These are phyloP conservation scores for Oreochromis mossambicus DNA, from an alignment of 2,797 vertebrate species.

Conservation along the genomic window DNA sequence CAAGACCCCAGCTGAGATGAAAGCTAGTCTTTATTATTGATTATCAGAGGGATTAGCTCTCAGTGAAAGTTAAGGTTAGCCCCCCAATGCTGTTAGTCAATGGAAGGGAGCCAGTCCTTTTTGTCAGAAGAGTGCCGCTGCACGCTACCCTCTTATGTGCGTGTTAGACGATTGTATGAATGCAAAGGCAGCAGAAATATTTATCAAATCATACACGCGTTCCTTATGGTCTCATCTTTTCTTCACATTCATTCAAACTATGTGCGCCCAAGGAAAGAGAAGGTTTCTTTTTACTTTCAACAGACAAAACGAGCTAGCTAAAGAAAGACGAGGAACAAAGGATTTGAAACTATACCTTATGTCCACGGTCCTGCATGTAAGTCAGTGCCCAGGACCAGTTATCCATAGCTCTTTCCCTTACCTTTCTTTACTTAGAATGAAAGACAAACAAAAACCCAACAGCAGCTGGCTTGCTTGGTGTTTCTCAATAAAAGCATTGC, in stretches of 20 bases:
- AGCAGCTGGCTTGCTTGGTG: slow-evolving; percentile 66
- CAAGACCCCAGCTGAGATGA: slow-evolving; percentile 58
- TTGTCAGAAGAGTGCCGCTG: slow-evolving; percentile 48
- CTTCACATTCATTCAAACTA: not conserved
- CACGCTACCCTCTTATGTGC: slow-evolving; percentile 48
- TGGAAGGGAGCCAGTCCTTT: slow-evolving; percentile 24
- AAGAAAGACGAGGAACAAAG: slow-evolving; percentile 55
- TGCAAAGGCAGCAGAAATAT: not conserved
- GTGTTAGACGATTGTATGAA: slow-evolving; percentile 9
- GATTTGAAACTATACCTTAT: slow-evolving; percentile 57
- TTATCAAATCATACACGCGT: slow-evolving; percentile 16
- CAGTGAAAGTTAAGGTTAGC: slow-evolving; percentile 61
- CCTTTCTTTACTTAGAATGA: slow-evolving; percentile 61
- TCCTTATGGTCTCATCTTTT: not conserved
- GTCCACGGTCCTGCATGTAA: slow-evolving; percentile 60
- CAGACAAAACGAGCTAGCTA: slow-evolving; percentile 26
- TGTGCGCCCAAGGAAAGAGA: not conserved
- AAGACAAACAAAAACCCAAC: slow-evolving; percentile 71
- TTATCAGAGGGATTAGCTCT: slow-evolving; percentile 70
- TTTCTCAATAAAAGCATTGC: slow-evolving; percentile 51
- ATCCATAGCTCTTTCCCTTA: slow-evolving; percentile 50
- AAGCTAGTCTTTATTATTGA: slow-evolving; percentile 65
- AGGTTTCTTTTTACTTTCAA: not conserved
- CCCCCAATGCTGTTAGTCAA: slow-evolving; percentile 46
- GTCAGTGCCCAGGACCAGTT: slow-evolving; percentile 69